Evolutionary conservation across 1,140 invertebrate species (phyloP), one percentile per base, ranked within the genome.

Genomic region (Gonioctena quinquepunctata): DNA sequence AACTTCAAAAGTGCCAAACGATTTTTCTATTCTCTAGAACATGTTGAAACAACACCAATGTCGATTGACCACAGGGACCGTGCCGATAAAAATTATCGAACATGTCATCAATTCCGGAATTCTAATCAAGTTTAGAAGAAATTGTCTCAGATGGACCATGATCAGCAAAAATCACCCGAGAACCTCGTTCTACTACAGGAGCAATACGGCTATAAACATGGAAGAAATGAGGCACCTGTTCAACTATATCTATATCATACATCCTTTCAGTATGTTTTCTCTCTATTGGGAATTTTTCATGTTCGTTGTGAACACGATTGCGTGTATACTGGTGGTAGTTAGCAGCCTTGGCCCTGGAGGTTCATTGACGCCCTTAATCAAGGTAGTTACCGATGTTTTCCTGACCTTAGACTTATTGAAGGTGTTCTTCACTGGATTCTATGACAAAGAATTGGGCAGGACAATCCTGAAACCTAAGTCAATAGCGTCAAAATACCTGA

Each of bases 211-310:
- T n/a, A n/a, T n/a, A n/a, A n/a, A n/a, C n/a, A n/a, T n/a, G n/a
- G n/a, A n/a, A n/a, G n/a, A n/a, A n/a, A n/a, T n/a, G n/a, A 42
- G 33, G 22, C 71, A 73, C 21, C 7, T 71, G 42, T 5, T 54
- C 25, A n/a, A 18, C 18, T 61, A 66, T 27, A n/a, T 13, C 13
- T 42, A 49, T n/a, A 71, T 73, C 52, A 67, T 73, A n/a, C 71
- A 73, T 67, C 71, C 71, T 5, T 73, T 73, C 28, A 73, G 71
- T 54, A 19, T 66, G 22, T 25, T 66, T 6, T 42, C 33, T n/a
- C n/a, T 42, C 6, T 42, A 42, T n/a, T 42, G 33, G 33, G 33
- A 42, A 42, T 42, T 42, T 42, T 42, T 42, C 33, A n/a, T 42
- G 6, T 42, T 42, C 33, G n/a, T 49, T 60, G 57, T 68, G 49